A percentile compares a stretch with the other conserved stretches of the same genome.
These are phyloP conservation scores for Chrysotoxum bicinctum DNA, from an alignment of 2,888 invertebrate genomes.

Conservation along the genomic window DNA sequence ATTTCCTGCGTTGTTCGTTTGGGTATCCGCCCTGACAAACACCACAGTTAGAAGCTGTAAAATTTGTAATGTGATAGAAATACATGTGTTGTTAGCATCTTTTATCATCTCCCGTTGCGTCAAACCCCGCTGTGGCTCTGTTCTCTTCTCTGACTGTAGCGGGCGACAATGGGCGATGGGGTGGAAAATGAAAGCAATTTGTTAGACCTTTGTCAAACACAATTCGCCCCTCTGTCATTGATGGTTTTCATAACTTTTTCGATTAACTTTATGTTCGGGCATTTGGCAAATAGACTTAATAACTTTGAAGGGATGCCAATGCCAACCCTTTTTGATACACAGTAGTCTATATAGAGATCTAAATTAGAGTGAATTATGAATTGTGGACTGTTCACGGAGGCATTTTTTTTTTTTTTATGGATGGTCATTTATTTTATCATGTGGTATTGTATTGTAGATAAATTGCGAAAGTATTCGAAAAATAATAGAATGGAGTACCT, in stretches of 20 bases:
- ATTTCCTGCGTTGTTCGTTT: constrained; percentile 6
- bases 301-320: constrained; percentile 50
- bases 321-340: constrained; percentile 53
- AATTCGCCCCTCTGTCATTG: constrained; percentile 46
- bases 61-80: constrained; percentile 66
- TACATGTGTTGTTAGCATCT: constrained; percentile 70
- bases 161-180: constrained; percentile 19
- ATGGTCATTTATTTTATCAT: constrained; percentile 2
- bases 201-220: constrained; percentile 70
- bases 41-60: constrained; percentile 40
- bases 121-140: background rate
- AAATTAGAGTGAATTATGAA: constrained; percentile 68
- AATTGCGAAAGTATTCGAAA: constrained; percentile 29
- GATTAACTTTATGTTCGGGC: constrained; percentile 71
- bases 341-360: constrained; percentile 29
- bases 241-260: constrained; percentile 71
- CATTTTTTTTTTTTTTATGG: constrained; percentile 14
- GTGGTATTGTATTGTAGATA: constrained; percentile 25
- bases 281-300: constrained; percentile 72
- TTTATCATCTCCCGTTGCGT: constrained; percentile 46
- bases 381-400: constrained; percentile 64
- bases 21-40: background rate
- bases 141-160: background rate
- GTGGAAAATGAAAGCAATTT: constrained; percentile 64
- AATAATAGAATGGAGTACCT: constrained; percentile 50